Base-by-base conservation (phyloP, 2,888 invertebrate genomes). In the Subacronicta megacephala region DNA sequence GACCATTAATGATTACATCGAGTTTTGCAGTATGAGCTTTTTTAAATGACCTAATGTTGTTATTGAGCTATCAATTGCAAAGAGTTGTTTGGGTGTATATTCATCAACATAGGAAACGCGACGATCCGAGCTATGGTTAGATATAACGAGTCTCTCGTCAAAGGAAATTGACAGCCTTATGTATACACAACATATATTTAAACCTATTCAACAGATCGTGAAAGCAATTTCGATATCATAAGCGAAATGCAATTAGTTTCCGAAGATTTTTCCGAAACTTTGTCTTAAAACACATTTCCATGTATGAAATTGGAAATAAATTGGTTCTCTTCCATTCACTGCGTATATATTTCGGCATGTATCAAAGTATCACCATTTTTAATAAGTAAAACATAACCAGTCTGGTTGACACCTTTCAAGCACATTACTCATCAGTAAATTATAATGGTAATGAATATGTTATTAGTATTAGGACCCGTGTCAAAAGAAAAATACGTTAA, bases 1-100 rank as follows among this genome's bases (percentile, higher is more conserved):
- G 18, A 23, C 26, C 41, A 65, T 52, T 52, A 52, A 41, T 18
- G n/a, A 41, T 40, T 7, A 40, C 42, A 31, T 44, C 15, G 7
- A 23, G 9, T 42, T 60, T 54, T 55, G 42, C 38, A 50, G 36
- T 33, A 23, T 45, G 7, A 17, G 9, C 18, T 29, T 38, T 20
- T 46, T 31, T n/a, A n/a, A n/a, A n/a, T n/a, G n/a, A 56, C 29
- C 50, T 44, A 59, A 70, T 41, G 52, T 44, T 51, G 46, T 56
- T 51, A 66, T 56, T 59, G 36, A 61, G 52, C 45, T 43, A 53
- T 68, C 51, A 57, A 47, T 45, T 43, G 68, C 50, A 57, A 56
- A 57, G 55, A 55, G 50, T 64, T 66, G 54, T 66, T 63, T 61
- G 55, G 63, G 46, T 55, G 44, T 54, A 64, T 71, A 74, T 67